phyloP scores from a whole-genome alignment of 2,888 invertebrate species.

The Alcis repandata region DNA sequence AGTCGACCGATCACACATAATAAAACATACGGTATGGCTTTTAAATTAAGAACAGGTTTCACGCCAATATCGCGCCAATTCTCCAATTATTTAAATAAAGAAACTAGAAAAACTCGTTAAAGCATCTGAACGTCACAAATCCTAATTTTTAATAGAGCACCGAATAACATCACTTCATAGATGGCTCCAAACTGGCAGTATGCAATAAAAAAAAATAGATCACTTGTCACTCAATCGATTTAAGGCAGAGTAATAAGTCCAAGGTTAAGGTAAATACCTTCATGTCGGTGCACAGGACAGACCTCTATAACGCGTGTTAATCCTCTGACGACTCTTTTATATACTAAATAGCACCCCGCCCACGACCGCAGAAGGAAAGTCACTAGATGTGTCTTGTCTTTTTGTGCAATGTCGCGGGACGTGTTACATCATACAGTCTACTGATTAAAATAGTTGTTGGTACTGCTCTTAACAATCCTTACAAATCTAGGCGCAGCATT shows the following conservation, averaged over 20 bases:
- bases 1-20: constrained; percentile 18
- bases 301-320: constrained; percentile 66
- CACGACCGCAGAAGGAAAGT: constrained; percentile 69
- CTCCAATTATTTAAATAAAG: constrained; percentile 23
- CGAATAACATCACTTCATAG: constrained; percentile 34
- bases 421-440: constrained; percentile 31
- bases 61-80: constrained; percentile 29
- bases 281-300: constrained; percentile 70
- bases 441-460: constrained; percentile 16
- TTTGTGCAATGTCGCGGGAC: constrained; percentile 42
- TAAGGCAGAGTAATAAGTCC: constrained; percentile 33
- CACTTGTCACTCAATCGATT: constrained; percentile 37
- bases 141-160: constrained; percentile 27
- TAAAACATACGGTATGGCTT: constrained; percentile 13
- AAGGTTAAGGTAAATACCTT: constrained; percentile 67
- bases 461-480: neutral
- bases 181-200: too few species aligned
- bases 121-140: constrained; percentile 13
- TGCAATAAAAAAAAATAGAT: too few species aligned
- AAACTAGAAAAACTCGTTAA: constrained; percentile 35
- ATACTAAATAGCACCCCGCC: constrained; percentile 75
- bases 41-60: constrained; percentile 40
- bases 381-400: constrained; percentile 65
- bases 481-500: neutral
- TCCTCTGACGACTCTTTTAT: constrained; percentile 70